Conservation (phyloP, 2,113 vertebrate species). For the Patagioenas fasciata region DNA sequence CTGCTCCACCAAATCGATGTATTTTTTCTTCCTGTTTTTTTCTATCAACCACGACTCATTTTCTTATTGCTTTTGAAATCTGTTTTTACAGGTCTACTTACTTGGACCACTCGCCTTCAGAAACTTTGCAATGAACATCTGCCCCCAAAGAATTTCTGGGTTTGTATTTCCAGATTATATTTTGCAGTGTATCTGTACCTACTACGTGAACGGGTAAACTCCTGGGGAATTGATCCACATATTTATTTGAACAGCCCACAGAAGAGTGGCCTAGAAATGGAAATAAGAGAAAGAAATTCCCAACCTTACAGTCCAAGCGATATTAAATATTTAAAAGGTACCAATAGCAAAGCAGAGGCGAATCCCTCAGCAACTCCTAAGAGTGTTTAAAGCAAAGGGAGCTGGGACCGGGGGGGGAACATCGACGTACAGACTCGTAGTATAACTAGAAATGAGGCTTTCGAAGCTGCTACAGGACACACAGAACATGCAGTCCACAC, state of each 20-base stretch:
- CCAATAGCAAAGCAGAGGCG: slow-evolving; percentile 41
- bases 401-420: not conserved
- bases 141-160: slow-evolving; percentile 18
- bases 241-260: slow-evolving; percentile 56
- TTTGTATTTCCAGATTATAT: slow-evolving; percentile 44
- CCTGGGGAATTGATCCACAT: slow-evolving; percentile 33
- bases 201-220: slow-evolving; percentile 35
- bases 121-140: slow-evolving; percentile 41
- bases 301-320: slow-evolving; percentile 25
- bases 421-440: not conserved
- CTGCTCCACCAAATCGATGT: not conserved
- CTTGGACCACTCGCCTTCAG: slow-evolving; percentile 37
- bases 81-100: slow-evolving; percentile 49
- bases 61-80: slow-evolving; percentile 18
- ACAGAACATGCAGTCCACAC: slow-evolving; percentile 75
- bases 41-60: not conserved
- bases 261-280: slow-evolving; percentile 62
- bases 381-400: slow-evolving; percentile 46
- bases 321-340: slow-evolving; percentile 55
- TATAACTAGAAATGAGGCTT: slow-evolving; percentile 50
- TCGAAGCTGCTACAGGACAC: slow-evolving; percentile 69
- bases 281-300: slow-evolving; percentile 58
- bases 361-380: slow-evolving; percentile 49
- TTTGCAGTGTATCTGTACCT: slow-evolving; percentile 40
- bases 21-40: not conserved